A percentile compares a stretch with the other conserved stretches of the same genome.
Conservation (phyloP, 2,888 invertebrate genomes). For the Drosophila sordidula region DNA sequence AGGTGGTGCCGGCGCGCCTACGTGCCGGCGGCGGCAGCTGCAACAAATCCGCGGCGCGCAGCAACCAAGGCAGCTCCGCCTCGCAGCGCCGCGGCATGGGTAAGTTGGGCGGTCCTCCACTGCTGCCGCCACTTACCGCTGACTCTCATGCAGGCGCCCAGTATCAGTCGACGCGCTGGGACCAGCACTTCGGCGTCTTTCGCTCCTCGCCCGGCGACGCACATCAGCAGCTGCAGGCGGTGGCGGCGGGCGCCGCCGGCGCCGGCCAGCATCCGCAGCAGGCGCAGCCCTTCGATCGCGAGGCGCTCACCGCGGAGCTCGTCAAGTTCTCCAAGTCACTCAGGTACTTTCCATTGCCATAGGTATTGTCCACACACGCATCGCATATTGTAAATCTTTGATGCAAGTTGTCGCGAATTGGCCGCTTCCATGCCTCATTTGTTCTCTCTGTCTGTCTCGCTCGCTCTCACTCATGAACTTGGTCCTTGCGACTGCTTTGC, state of each 20-base stretch:
- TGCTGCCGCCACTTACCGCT: too few relatives aligned
- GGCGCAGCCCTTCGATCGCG: slow-evolving; percentile 85
- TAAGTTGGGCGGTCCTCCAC: slow-evolving; percentile 42
- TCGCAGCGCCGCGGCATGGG: slow-evolving; percentile 84
- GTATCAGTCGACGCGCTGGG: slow-evolving; percentile 85
- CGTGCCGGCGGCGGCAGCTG: slow-evolving; percentile 85
- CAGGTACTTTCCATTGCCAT: slow-evolving; percentile 63
- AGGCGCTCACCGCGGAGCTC: slow-evolving; percentile 85
- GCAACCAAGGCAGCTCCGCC: slow-evolving; percentile 83
- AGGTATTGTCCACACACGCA: slow-evolving; percentile 15
- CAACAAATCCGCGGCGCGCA: slow-evolving; percentile 77
- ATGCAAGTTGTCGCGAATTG: slow-evolving; percentile 32
- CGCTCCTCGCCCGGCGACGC: slow-evolving; percentile 86
- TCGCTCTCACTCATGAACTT: neutral
- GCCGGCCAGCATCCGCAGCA: slow-evolving; percentile 55
- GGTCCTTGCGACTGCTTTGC: slow-evolving; percentile 36
- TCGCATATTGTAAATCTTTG: slow-evolving; percentile 41
- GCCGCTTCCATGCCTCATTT: slow-evolving; percentile 28
- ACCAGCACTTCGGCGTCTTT: slow-evolving; percentile 89
- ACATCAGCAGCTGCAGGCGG: slow-evolving; percentile 83
- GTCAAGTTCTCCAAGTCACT: slow-evolving; percentile 85
- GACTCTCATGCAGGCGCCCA: slow-evolving; percentile 65
- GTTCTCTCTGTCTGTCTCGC: slow-evolving; percentile 6
- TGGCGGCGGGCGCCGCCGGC: slow-evolving; percentile 68
- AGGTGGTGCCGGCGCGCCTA: slow-evolving; percentile 93